Evolutionary conservation across 2,888 invertebrate genomes (phyloP).

Genomic region (Crematogaster levior): DNA sequence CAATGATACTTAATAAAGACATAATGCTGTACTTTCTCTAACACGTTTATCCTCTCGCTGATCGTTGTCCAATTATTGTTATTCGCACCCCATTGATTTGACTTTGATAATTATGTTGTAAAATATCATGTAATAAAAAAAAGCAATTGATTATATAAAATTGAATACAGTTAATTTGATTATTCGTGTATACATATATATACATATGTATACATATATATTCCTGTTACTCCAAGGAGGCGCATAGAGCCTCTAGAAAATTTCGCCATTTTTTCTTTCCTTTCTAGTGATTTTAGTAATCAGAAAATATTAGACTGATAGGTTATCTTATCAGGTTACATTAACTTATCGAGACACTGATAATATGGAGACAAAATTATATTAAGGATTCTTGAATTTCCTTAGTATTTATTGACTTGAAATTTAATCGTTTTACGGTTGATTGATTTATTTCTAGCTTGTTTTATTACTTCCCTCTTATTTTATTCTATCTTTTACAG

Average conservation of each 20-base stretch:
- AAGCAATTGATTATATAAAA: conserved; percentile 6
- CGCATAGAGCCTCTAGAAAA: too few relatives aligned
- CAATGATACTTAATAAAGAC: conserved; percentile 31
- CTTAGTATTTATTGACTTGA: not conserved
- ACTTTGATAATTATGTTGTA: not conserved
- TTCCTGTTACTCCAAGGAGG: too few relatives aligned
- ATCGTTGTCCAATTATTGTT: not conserved
- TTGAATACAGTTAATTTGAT: not conserved
- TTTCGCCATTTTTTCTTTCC: too few relatives aligned
- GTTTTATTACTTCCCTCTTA: not conserved
- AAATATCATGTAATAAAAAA: not conserved
- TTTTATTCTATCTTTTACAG: not conserved
- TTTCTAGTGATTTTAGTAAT: too few relatives aligned
- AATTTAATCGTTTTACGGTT: not conserved
- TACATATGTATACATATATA: too few relatives aligned
- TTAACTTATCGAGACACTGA: too few relatives aligned
- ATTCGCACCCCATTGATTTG: not conserved
- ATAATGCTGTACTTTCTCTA: not conserved
- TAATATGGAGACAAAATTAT: not conserved
- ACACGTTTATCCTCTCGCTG: not conserved
- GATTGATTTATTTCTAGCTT: not conserved
- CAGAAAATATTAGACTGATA: too few relatives aligned
- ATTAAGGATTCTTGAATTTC: not conserved
- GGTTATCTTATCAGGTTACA: too few relatives aligned
- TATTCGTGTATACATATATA: too few relatives aligned